Evolutionary conservation across 2,113 vertebrate genomes (phyloP).

Genomic region (Anguilla rostrata): DNA sequence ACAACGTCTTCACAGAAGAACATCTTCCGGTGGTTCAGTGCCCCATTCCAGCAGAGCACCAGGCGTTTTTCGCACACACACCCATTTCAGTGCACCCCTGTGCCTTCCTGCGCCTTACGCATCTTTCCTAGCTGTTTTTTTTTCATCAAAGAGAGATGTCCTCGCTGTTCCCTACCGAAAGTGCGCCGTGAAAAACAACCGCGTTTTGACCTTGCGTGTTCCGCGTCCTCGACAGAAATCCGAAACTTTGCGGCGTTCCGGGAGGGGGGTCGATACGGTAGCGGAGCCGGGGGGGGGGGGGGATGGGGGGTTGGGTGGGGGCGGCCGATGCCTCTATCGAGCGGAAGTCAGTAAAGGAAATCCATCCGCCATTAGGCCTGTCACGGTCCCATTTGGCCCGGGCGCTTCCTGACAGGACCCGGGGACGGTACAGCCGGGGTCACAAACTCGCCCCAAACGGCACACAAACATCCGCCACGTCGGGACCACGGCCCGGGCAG

Average conservation of each 20-base stretch:
- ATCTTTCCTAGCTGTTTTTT: background rate
- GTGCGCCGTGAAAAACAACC: background rate
- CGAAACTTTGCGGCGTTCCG: background rate
- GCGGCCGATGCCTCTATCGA: background rate
- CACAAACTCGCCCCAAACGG: background rate
- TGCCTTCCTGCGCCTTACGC: too few relatives aligned
- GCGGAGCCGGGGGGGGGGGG: background rate
- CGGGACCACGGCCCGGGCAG: background rate
- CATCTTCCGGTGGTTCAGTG: too few relatives aligned
- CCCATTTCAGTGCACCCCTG: background rate
- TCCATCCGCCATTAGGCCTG: conserved; percentile 40
- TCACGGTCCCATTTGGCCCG: conserved; percentile 3
- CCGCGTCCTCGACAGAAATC: conserved; percentile 5
- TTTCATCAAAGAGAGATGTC: background rate
- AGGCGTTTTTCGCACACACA: background rate
- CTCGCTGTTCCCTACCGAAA: background rate
- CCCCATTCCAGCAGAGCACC: background rate
- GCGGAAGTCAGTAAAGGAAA: conserved; percentile 37
- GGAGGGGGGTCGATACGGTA: conserved; percentile 19
- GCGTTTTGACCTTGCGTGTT: conserved; percentile 25
- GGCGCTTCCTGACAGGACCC: background rate
- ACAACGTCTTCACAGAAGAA: too few relatives aligned
- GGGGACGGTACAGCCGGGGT: background rate
- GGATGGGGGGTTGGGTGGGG: background rate
- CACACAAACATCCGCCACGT: background rate